phyloP scores from a whole-genome alignment of 2,113 vertebrate species.

The Verasper variegatus region DNA sequence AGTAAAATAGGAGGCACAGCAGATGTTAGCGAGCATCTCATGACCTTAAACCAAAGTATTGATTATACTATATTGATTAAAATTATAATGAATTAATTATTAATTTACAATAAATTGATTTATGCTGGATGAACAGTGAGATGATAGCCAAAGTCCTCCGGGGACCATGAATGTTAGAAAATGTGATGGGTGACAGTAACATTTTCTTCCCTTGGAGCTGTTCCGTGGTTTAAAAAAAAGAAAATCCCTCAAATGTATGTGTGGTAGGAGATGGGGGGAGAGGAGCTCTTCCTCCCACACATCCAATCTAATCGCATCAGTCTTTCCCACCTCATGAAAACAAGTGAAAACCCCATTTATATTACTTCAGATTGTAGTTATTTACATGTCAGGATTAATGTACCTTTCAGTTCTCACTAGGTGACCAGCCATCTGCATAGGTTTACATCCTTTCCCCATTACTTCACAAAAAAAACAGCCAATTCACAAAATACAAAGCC shows the following conservation, averaged over 20 bases:
- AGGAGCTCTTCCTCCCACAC: neutral
- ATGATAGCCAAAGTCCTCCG: neutral
- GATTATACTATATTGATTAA: too few species aligned
- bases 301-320: conserved; percentile 7
- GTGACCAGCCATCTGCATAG: conserved; percentile 17
- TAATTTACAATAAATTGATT: too few species aligned
- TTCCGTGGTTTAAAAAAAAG: too few species aligned
- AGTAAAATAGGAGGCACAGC: neutral
- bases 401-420: neutral
- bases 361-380: conserved; percentile 17
- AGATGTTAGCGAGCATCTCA: neutral
- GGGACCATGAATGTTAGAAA: neutral
- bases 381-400: conserved; percentile 23
- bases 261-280: neutral
- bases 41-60: too few species aligned
- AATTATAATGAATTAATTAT: too few species aligned
- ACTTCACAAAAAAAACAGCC: conserved; percentile 47
- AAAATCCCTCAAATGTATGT: too few species aligned
- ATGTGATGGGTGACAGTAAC: neutral
- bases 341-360: conserved; percentile 4
- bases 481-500: conserved; percentile 51
- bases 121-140: neutral
- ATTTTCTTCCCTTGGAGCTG: too few species aligned
- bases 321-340: neutral
- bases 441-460: conserved; percentile 21